These are phyloP conservation scores for Euspilapteryx auroguttella DNA, from an alignment of 2,888 invertebrate genomes.

Conservation along the genomic window DNA sequence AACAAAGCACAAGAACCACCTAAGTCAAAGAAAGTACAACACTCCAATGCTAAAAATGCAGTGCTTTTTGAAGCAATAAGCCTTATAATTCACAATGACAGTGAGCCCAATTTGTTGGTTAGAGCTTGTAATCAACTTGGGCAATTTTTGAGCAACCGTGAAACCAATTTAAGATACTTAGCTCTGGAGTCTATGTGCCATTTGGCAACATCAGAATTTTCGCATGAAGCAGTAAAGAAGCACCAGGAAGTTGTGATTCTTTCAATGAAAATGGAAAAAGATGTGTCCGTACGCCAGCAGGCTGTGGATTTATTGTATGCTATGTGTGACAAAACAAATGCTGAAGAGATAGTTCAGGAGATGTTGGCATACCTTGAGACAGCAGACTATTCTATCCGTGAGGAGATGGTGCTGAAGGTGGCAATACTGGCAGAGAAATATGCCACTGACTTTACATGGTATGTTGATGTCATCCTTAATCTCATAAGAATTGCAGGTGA, in stretches of 20 bases:
- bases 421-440: constrained; percentile 99
- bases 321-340: constrained; percentile 99
- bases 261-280: constrained; percentile 99
- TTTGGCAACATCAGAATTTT: constrained; percentile 97
- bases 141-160: constrained; percentile 95
- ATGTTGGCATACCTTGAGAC: constrained; percentile 99
- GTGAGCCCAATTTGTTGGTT: constrained; percentile 94
- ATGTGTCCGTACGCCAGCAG: constrained; percentile 96
- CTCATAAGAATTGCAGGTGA: constrained; percentile 99
- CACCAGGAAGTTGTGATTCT: constrained; percentile 99
- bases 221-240: constrained; percentile 99
- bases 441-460: constrained; percentile 99
- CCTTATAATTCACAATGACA: constrained; percentile 98
- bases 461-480: constrained; percentile 96
- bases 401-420: constrained; percentile 99
- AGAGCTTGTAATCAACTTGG: constrained; percentile 98
- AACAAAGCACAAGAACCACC: constrained; percentile 99
- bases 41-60: constrained; percentile 99
- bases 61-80: constrained; percentile 99
- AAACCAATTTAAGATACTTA: constrained; percentile 96
- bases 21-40: constrained; percentile 99
- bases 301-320: constrained; percentile 98
- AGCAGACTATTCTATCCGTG: constrained; percentile 98
- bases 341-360: constrained; percentile 98
- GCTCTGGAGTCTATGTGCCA: constrained; percentile 99